Evolutionary conservation across 2,888 invertebrate genomes (phyloP).

Genomic region (Amblyjoppa fuscipennis): DNA sequence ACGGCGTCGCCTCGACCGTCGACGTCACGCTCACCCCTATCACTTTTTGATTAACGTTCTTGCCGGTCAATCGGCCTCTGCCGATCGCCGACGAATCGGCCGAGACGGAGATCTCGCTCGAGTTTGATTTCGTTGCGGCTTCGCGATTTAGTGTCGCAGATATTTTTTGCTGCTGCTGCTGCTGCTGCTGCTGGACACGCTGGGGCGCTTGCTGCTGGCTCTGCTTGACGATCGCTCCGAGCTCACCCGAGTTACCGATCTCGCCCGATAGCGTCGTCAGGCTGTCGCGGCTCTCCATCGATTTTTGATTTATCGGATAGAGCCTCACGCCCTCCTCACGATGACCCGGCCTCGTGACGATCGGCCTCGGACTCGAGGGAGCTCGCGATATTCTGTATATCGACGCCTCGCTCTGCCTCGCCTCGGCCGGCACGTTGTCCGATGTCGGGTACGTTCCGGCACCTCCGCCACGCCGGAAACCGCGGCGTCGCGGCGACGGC

Average conservation of each 20-base stretch:
- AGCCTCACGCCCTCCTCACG: constrained; percentile 78
- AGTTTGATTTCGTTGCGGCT: constrained; percentile 63
- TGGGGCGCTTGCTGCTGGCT: constrained; percentile 54
- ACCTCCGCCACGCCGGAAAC: constrained; percentile 73
- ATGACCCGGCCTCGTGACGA: constrained; percentile 68
- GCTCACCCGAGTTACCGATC: constrained; percentile 72
- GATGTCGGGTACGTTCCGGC: constrained; percentile 60
- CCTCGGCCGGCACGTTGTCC: constrained; percentile 81
- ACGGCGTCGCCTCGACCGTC: constrained; percentile 87
- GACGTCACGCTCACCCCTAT: constrained; percentile 88
- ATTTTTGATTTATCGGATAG: constrained; percentile 82
- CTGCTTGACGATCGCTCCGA: constrained; percentile 46
- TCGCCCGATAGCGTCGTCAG: constrained; percentile 78
- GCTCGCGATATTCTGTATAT: constrained; percentile 83
- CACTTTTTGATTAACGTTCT: constrained; percentile 76
- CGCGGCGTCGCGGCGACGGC: constrained; percentile 72
- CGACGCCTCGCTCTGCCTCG: constrained; percentile 82
- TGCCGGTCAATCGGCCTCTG: constrained; percentile 65
- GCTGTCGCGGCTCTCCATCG: constrained; percentile 77
- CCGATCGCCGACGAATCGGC: constrained; percentile 59
- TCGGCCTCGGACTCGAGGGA: constrained; percentile 74
- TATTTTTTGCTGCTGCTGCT: constrained; percentile 38
- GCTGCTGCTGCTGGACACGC: constrained; percentile 39
- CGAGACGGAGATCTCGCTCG: constrained; percentile 53
- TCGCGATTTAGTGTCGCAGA: constrained; percentile 56